These are phyloP conservation scores for Lophotis ruficrista DNA, from an alignment of 2,113 vertebrate genomes.

Conservation along the genomic window DNA sequence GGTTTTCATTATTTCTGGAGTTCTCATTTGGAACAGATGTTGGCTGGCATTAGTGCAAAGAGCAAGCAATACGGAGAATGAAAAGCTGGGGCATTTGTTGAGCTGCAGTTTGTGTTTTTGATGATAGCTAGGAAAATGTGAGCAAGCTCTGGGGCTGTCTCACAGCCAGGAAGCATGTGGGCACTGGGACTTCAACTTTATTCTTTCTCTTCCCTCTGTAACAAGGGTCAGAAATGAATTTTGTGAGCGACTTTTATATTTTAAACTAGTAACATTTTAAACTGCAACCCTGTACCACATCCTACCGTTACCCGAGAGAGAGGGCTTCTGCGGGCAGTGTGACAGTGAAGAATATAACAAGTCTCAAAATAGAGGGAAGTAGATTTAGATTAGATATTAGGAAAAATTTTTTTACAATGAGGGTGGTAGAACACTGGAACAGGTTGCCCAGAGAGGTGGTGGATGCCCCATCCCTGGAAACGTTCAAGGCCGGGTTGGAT, in stretches of 20 bases:
- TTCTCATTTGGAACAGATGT: background rate
- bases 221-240: background rate
- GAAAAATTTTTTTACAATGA: too few species aligned
- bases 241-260: background rate
- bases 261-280: background rate
- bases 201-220: background rate
- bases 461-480: too few species aligned
- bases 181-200: background rate
- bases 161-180: background rate
- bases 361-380: too few species aligned
- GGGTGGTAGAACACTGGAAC: too few species aligned
- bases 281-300: background rate
- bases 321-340: fast-evolving
- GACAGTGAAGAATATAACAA: background rate
- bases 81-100: background rate
- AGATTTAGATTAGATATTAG: too few species aligned
- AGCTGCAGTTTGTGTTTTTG: background rate
- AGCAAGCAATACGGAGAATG: background rate
- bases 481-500: too few species aligned
- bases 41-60: background rate
- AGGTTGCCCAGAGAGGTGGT: too few species aligned
- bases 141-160: background rate
- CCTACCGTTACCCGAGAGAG: background rate
- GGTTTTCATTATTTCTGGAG: background rate
- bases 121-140: background rate